Evolutionary conservation across 1,140 invertebrate genomes (phyloP), one percentile per base, ranked within the genome.

Genomic region (Hirudo medicinalis): DNA sequence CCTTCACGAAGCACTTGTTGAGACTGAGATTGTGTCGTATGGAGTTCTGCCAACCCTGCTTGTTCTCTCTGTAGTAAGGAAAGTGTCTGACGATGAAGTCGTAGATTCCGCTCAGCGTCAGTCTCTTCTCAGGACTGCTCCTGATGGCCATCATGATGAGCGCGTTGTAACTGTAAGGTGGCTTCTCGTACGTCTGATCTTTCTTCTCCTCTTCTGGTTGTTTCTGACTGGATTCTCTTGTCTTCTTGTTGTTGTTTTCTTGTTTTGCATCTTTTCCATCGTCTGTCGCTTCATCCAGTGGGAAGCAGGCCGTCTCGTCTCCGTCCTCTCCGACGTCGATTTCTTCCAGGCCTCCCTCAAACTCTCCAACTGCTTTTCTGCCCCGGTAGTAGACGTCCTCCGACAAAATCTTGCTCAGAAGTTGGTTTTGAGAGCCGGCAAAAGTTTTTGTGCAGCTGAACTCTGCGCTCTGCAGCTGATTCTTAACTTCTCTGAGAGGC

Each of bases 141-240:
- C 92, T 83, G 29, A 99, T 97, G 15, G 96, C 96, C 94, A 98
- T 98, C 93, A 98, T 98, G 77, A 99, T 99, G 11, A 99, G 86
- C 0, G 95, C 94, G 83, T 98, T 99, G 84, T 99, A 99, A 78
- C 91, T 95, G 82, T 92, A 98, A 0, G 93, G 91, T 0, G 96
- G 96, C 77, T 97, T 96, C 76, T 92, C 91, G 78, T 87, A 86
- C 75, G 87, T 86, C 72, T 80, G 80, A 13, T 49, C 43, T 49
- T 49, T 49, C 43, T 49, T 63, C 15, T 32, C 29, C 11, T 9
- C 9, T 9, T 63, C 29, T 25, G 25, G 20, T n/a, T 3, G 2
- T 57, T 57, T 57, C 25, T 2, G 32, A 36, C 11, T 49, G 4
- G 43, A 49, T 2, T 49, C 13, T 49, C 11, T 49, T 49, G 9